Conservation (phyloP, 2,113 vertebrate species). For the Phrynosoma platyrhinos region DNA sequence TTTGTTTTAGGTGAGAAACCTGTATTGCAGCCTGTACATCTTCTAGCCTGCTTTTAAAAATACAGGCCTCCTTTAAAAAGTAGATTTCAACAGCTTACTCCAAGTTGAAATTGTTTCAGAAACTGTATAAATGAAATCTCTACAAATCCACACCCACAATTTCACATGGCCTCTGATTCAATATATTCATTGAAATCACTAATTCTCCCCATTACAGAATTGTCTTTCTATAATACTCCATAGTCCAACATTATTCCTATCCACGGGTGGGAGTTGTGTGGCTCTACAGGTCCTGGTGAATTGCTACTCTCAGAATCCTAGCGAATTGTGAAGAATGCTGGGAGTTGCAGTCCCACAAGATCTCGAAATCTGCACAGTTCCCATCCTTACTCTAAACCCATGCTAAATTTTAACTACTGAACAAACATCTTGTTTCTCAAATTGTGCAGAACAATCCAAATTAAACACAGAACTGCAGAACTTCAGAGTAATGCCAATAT, state of each 20-base stretch:
- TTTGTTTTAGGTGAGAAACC: too few species aligned
- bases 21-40: too few species aligned
- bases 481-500: neutral
- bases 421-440: neutral
- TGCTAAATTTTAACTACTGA: neutral
- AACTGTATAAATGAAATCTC: neutral
- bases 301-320: too few species aligned
- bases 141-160: neutral
- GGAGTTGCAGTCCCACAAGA: neutral
- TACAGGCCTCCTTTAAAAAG: neutral
- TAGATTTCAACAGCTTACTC: neutral
- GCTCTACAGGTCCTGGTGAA: too few species aligned
- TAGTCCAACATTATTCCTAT: neutral
- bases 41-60: too few species aligned
- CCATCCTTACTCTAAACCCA: neutral
- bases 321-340: too few species aligned
- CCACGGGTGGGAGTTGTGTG: too few species aligned
- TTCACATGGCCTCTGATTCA: neutral
- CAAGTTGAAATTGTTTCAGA: neutral
- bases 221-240: neutral
- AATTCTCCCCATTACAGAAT: neutral
- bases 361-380: neutral
- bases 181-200: neutral
- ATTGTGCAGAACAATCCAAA: neutral
- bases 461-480: neutral